Evolutionary conservation across 2,888 invertebrate species (phyloP), one percentile per base, ranked within the genome.

Genomic region (Mechanitis messenoides): DNA sequence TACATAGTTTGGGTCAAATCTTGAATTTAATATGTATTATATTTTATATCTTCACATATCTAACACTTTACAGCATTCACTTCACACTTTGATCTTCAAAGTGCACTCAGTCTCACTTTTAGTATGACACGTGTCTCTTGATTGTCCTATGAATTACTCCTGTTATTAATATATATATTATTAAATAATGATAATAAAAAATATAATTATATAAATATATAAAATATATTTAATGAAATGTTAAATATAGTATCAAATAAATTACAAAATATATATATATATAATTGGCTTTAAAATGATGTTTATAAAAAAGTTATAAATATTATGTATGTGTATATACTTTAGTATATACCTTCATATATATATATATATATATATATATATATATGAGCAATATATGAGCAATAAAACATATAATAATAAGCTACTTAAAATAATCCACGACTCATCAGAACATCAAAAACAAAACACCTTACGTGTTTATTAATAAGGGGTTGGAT

Each of bases 401-500:
- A 9, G 3, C 7, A 42, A 42, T 5, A 9, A 42, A 42, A 42
- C 11, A 42, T 42, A 42, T 42, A 2, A 42, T 42, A 35, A 53
- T 60, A 73, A 75, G 67, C 62, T 60, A 62, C 63, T 63, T 60
- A 63, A 38, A 55, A n/a, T 67, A 71, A 73, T 67, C 69, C 67
- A 68, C 50, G 31, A 50, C 31, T 31, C 50, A 2, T 31, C 50
- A 31, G 50, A 62, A 55, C 50, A 64, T 69, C 68, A 63, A 61
- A 69, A 70, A 71, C 72, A 74, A 76, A 75, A 81, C 73, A 78
- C 74, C 59, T 72, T 74, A 69, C 75, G 78, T 77, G 79, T 79
- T 80, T 84, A 85, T 85, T 85, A 87, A 74, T 76, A 81, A 79
- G 85, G 82, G 86, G 83, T 80, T 84, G 80, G 84, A 86, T 85